A percentile compares a stretch with the other conserved stretches of the same genome.
Evolutionary conservation across 2,797 vertebrate genomes (phyloP).

Genomic region (Sebastiscus albofasciatus): DNA sequence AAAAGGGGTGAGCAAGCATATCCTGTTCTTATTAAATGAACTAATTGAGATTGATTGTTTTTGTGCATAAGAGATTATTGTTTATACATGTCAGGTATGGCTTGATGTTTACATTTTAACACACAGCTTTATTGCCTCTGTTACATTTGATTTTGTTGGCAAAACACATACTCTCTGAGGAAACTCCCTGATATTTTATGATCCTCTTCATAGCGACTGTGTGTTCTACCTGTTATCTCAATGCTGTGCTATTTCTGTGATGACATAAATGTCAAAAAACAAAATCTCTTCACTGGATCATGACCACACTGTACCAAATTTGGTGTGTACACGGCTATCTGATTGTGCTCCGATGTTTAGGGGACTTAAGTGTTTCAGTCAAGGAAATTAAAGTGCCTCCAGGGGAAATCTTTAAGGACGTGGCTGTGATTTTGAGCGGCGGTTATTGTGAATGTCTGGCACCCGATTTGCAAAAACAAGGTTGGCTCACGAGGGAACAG

Average conservation of each 20-base stretch:
- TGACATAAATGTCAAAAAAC: conserved; percentile 2
- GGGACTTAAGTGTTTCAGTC: conserved; percentile 34
- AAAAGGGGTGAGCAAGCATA: conserved; percentile 11
- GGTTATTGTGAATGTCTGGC: conserved; percentile 26
- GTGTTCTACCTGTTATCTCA: not conserved
- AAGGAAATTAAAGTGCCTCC: conserved; percentile 40
- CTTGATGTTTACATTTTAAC: conserved; percentile 9
- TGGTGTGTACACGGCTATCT: not conserved
- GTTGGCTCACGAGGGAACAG: not conserved
- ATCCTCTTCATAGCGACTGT: not conserved
- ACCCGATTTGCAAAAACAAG: conserved; percentile 12
- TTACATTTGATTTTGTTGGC: conserved; percentile 1
- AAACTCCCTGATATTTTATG: not conserved
- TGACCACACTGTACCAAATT: not conserved
- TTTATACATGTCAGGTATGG: not conserved
- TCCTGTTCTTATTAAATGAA: not conserved
- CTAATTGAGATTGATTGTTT: not conserved
- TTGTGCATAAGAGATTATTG: not conserved
- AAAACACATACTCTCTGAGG: not conserved
- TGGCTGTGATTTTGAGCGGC: conserved; percentile 27
- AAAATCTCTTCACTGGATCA: not conserved
- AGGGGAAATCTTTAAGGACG: conserved; percentile 43
- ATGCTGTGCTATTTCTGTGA: not conserved
- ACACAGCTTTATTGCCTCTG: not conserved
- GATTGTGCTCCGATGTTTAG: conserved; percentile 9